Conservation (phyloP, 2,797 vertebrate species). For the Lacerta bilineata region DNA sequence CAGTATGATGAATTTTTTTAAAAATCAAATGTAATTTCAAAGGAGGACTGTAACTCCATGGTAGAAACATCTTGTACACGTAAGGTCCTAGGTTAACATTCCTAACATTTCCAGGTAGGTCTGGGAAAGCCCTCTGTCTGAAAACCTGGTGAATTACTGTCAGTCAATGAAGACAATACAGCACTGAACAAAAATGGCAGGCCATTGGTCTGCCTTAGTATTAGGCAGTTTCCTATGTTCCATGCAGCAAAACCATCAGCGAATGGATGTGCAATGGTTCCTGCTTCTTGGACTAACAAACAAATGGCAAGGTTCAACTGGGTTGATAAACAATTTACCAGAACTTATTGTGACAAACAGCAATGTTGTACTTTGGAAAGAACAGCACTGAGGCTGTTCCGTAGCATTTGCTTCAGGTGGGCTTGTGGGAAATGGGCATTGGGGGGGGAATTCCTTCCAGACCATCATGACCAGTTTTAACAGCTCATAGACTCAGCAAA, state of each 20-base stretch:
- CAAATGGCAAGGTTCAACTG: not conserved
- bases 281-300: not conserved
- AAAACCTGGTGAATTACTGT: not conserved
- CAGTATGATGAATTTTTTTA: conserved; percentile 56
- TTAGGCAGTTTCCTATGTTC: not conserved
- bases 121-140: not conserved
- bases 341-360: not conserved
- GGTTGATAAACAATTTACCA: not conserved
- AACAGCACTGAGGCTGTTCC: not conserved
- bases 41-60: not conserved
- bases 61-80: not conserved
- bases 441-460: not conserved
- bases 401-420: not conserved
- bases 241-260: not conserved
- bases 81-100: not conserved
- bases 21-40: conserved; percentile 26
- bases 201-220: not conserved
- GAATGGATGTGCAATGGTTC: not conserved
- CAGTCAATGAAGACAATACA: not conserved
- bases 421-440: not conserved
- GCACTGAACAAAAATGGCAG: not conserved
- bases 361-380: not conserved
- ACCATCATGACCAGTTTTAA: not conserved
- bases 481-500: not conserved
- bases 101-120: not conserved